Conservation (phyloP, 2,113 vertebrate species). For the Chloropsis hardwickii region DNA sequence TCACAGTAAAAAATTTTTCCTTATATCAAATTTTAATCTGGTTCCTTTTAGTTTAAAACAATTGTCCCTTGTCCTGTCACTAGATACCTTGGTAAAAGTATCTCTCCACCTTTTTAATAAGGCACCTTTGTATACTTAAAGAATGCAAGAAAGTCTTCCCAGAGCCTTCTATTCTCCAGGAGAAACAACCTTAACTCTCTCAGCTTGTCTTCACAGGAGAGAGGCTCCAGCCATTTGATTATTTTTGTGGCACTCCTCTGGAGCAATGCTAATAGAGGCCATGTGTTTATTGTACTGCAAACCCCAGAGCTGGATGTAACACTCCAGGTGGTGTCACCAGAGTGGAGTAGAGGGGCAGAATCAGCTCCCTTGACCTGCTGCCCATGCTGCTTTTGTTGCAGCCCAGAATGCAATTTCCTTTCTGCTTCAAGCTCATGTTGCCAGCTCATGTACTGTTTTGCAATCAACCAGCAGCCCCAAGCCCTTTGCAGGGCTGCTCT, state of each 20-base stretch:
- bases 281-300: not conserved
- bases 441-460: not conserved
- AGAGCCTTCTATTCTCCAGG: not conserved
- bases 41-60: not conserved
- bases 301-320: not conserved
- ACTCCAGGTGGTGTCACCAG: not conserved
- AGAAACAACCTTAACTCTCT: not conserved
- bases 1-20: not conserved
- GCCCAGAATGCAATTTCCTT: not conserved
- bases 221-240: not conserved
- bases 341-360: accelerated
- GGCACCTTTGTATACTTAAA: not conserved
- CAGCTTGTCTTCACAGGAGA: not conserved
- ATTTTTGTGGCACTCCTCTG: not conserved
- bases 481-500: not conserved
- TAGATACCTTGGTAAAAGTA: not conserved
- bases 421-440: not conserved
- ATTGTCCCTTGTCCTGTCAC: not conserved
- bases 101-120: not conserved
- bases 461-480: not conserved
- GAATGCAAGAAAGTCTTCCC: not conserved
- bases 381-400: accelerated
- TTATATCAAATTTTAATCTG: not conserved
- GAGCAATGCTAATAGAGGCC: accelerated
- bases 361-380: not conserved